A percentile compares a stretch with the other conserved stretches of the same genome.
phyloP scores from a whole-genome alignment of 2,797 vertebrate species.

The Rhinoraja longicauda region DNA sequence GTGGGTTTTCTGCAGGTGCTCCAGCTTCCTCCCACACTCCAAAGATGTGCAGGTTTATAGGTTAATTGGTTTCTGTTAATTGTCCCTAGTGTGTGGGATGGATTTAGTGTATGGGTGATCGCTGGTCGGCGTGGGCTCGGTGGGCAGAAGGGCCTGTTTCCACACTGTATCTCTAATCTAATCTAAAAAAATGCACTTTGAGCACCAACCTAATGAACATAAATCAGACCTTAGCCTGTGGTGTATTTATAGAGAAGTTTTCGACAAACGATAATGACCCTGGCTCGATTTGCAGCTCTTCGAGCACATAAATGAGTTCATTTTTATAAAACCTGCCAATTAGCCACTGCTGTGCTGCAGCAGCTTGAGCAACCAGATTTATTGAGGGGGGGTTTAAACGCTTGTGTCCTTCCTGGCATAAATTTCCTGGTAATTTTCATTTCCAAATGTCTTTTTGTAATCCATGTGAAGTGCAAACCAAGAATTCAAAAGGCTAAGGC shows the following conservation, averaged over 20 bases:
- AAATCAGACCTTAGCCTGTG: neutral
- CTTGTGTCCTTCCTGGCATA: neutral
- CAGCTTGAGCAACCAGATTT: neutral
- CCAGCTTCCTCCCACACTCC: too few species aligned
- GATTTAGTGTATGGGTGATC: too few species aligned
- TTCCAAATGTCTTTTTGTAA: conserved; percentile 49
- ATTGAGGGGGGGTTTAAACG: neutral
- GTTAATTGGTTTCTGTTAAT: too few species aligned
- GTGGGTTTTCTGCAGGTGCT: too few species aligned
- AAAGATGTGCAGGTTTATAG: too few species aligned
- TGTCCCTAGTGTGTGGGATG: too few species aligned
- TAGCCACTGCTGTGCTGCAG: conserved; percentile 14
- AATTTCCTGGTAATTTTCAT: conserved; percentile 47
- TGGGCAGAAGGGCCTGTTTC: too few species aligned
- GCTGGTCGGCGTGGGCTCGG: too few species aligned
- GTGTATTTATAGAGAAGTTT: conserved; percentile 45
- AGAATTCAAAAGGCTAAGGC: conserved; percentile 48
- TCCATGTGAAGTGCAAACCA: conserved; percentile 45
- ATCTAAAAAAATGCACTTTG: conserved; percentile 54
- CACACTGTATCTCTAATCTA: too few species aligned
- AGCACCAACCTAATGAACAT: conserved; percentile 59
- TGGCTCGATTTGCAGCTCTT: neutral
- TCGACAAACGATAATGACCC: neutral
- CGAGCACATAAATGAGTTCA: conserved; percentile 4
- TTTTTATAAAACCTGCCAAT: neutral